Percentiles rank a stretch among this genome's conserved stretches.
Conservation (phyloP, 2,888 invertebrate species). For the Drosophila prolongata region DNA sequence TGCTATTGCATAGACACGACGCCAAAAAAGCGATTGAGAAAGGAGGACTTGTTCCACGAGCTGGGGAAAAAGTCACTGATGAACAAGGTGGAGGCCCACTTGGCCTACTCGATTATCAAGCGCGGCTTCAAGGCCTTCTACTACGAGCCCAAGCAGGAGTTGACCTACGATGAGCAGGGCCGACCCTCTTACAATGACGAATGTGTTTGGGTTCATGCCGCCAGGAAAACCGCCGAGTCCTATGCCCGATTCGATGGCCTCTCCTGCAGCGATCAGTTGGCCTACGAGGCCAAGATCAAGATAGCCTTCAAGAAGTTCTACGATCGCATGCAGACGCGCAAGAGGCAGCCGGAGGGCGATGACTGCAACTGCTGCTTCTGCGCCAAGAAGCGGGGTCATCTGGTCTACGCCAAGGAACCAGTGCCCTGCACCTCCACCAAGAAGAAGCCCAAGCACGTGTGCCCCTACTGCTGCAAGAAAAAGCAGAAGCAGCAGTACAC, state of each 20-base stretch:
- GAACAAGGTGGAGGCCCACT: conserved; percentile 82
- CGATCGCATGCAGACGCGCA: conserved; percentile 79
- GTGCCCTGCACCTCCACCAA: conserved; percentile 56
- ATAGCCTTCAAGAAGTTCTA: conserved; percentile 80
- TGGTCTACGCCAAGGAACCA: conserved; percentile 73
- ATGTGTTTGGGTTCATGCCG: conserved; percentile 82
- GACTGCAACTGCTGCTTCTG: conserved; percentile 82
- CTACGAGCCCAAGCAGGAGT: conserved; percentile 71
- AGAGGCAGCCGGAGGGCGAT: conserved; percentile 73
- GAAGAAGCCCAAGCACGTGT: conserved; percentile 68
- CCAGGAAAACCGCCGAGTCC: conserved; percentile 78
- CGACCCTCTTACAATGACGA: conserved; percentile 75
- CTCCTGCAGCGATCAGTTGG: conserved; percentile 76
- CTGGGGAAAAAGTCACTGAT: conserved; percentile 82
- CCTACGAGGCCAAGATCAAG: conserved; percentile 77
- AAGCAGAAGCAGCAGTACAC: conserved; percentile 61
- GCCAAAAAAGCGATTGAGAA: conserved; percentile 79
- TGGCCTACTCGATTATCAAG: conserved; percentile 82
- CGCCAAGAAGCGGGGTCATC: conserved; percentile 77
- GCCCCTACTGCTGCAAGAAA: conserved; percentile 75
- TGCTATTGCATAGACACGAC: conserved; percentile 78
- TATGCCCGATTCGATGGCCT: conserved; percentile 80
- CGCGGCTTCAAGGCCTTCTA: conserved; percentile 82
- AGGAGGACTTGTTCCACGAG: conserved; percentile 81
- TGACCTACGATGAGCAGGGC: conserved; percentile 62